Base-by-base conservation (phyloP, 2,113 vertebrate species). In the Tinamus guttatus region DNA sequence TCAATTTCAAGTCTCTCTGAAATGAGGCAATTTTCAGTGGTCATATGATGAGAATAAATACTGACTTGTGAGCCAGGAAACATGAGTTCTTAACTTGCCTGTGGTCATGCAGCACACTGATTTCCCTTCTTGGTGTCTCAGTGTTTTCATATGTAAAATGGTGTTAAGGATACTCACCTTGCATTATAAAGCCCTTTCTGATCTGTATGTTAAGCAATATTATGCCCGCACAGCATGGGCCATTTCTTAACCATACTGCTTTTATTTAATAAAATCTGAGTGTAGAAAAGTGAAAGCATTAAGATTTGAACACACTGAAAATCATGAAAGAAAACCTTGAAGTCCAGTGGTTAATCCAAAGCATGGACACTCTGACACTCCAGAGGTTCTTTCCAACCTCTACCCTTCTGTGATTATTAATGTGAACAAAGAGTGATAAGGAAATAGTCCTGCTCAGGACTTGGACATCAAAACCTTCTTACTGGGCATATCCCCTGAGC, bases 61-160 rank as follows among this genome's bases (percentile, higher is more conserved):
- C 80, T 81, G 90, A 96, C 80, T 94, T n/a, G 49, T 89, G 85
- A 92, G 83, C 88, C 43, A 79, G 69, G 90, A 94, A 81, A 79
- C 85, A 64, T 1, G 85, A 94, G 62, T 88, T 95, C 92, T 88
- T 70, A 60, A 63, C 93, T 94, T 73, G 94, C 94, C 88, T 76
- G 77, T 94, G 77, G 81, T 95, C 77, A 87, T 52, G 41, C 22
- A 88, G 87, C 82, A 75, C 77, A 81, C 18, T 78, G 92, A 84
- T 93, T 96, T 86, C 73, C 56, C 14, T 68, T 30, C 88, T 49
- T 43, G 22, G 77, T 90, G 77, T 89, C 85, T 86, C 85, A 38
- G 77, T 76, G 80, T 68, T 86, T 90, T 95, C 92, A 76, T 28
- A 81, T 79, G 80, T 75, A 93, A 34, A 17, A 5, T 34, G 52